Evolutionary conservation across 2,113 vertebrate species (phyloP).

Genomic region (Eurypyga helias): DNA sequence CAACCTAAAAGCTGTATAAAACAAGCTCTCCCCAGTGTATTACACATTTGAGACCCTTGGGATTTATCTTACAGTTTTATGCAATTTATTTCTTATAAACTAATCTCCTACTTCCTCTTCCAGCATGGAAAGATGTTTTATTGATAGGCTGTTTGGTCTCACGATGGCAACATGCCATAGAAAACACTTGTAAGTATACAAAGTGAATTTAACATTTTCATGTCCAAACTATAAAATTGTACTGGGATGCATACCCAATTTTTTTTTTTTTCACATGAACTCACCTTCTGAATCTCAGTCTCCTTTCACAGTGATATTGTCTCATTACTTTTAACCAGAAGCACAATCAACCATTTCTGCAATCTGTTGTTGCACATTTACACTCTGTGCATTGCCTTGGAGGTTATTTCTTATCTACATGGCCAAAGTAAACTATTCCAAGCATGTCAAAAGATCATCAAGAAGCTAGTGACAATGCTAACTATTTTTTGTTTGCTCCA

Average conservation of each 20-base stretch:
- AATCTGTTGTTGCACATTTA: background rate
- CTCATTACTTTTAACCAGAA: background rate
- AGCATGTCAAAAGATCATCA: constrained; percentile 11
- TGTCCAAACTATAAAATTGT: background rate
- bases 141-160: constrained; percentile 13
- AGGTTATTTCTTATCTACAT: constrained; percentile 16
- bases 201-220: background rate
- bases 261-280: background rate
- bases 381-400: background rate
- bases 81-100: constrained; percentile 45
- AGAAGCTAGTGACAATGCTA: background rate
- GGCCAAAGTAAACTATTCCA: constrained; percentile 28
- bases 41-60: background rate
- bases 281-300: background rate
- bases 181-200: background rate
- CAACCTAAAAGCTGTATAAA: background rate
- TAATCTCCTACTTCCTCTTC: constrained; percentile 43
- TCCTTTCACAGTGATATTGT: background rate
- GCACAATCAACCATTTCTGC: background rate
- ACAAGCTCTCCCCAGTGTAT: background rate
- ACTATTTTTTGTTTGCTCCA: background rate
- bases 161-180: background rate
- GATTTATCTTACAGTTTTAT: constrained; percentile 1
- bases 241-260: accelerated
- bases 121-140: background rate